Conservation (phyloP, 2,113 vertebrate species). For the Lontra canadensis region DNA sequence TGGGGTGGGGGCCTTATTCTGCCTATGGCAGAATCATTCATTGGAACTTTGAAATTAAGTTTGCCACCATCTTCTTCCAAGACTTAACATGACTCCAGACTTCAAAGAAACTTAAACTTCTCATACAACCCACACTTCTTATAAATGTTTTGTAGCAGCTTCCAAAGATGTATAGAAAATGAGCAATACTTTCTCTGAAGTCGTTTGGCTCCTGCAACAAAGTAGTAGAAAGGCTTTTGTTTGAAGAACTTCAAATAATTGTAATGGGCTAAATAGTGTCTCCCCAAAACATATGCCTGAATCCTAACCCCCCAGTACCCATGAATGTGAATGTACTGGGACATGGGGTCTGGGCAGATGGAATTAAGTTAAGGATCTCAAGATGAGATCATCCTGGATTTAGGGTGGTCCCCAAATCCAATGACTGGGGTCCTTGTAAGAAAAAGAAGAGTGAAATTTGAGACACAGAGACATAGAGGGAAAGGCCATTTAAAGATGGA, state of each 20-base stretch:
- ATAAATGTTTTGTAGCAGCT: neutral
- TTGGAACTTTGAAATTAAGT: neutral
- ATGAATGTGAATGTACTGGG: neutral
- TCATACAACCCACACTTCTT: neutral
- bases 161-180: neutral
- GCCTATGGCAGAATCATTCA: neutral
- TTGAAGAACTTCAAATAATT: slow-evolving; percentile 20
- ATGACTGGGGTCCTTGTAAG: neutral
- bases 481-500: neutral
- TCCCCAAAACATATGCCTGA: neutral
- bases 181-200: neutral
- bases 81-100: neutral
- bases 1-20: neutral
- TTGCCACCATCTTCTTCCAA: neutral
- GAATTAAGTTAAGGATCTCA: neutral
- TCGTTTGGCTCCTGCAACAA: neutral
- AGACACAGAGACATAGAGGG: neutral
- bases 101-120: neutral
- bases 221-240: neutral
- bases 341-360: neutral
- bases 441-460: neutral
- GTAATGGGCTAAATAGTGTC: neutral
- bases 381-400: neutral
- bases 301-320: neutral
- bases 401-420: neutral